Conservation (phyloP, 37 sponge, comb jelly and placozoan species). For the Mnemiopsis leidyi region DNA sequence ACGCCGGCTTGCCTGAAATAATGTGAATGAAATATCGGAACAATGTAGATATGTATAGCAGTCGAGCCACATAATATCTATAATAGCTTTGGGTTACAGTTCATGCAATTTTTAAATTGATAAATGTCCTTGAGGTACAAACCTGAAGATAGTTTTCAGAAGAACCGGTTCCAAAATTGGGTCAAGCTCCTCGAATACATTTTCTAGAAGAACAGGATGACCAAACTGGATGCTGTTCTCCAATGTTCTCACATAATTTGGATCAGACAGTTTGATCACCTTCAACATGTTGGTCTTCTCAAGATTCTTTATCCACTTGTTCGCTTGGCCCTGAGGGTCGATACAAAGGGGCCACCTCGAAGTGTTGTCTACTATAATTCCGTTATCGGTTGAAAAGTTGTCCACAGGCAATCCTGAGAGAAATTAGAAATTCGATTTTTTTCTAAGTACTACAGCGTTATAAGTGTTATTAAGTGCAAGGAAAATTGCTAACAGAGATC, state of each 20-base stretch:
- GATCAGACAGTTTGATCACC: constrained; percentile 91
- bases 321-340: constrained; percentile 98
- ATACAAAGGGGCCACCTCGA: constrained; percentile 97
- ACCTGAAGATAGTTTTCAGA: constrained; percentile 91
- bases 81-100: no score
- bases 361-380: constrained; percentile 86
- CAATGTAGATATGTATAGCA: no score
- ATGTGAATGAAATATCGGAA: no score
- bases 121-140: no score
- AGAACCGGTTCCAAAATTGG: constrained; percentile 96
- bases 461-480: no score
- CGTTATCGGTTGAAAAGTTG: constrained; percentile 96
- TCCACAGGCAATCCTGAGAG: constrained; percentile 81
- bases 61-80: no score
- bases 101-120: no score
- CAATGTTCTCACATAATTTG: constrained; percentile 93
- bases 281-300: constrained; percentile 87
- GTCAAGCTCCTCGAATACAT: constrained; percentile 95
- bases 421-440: no score
- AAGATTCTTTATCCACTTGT: constrained; percentile 99
- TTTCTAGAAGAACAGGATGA: constrained; percentile 89
- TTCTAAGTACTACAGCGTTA: no score
- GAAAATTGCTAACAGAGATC: no score
- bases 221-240: constrained; percentile 99
- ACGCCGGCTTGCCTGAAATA: constrained; percentile 56